Percentiles rank a stretch among this genome's conserved stretches.
Conservation (phyloP, 1,140 invertebrate species). For the Atta cephalotes region DNA sequence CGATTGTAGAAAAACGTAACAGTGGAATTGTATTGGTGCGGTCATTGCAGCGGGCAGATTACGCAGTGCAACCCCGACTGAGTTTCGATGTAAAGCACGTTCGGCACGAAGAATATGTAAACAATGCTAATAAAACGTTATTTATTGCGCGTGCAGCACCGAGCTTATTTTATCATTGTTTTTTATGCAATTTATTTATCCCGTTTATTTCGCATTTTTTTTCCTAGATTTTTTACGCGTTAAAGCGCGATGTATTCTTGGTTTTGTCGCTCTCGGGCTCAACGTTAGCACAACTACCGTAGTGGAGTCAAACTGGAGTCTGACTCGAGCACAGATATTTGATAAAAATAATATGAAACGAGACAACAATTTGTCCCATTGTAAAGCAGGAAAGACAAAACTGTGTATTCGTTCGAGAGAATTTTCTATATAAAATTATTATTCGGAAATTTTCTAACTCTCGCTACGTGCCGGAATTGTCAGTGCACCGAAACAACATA, state of each 20-base stretch:
- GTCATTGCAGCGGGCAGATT: conserved; percentile 47
- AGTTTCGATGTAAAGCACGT: conserved; percentile 65
- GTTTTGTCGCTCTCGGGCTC: conserved; percentile 35
- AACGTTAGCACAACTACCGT: not conserved
- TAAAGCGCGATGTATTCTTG: conserved; percentile 56
- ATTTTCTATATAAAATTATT: conserved; percentile 50
- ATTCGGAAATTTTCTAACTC: not conserved
- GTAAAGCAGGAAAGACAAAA: conserved; percentile 3
- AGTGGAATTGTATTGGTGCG: conserved; percentile 41
- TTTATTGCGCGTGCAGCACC: conserved; percentile 56
- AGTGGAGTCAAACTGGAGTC: not conserved
- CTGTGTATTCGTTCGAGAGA: not conserved
- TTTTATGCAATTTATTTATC: conserved; percentile 62
- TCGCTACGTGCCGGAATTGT: not conserved
- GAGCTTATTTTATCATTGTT: conserved; percentile 63
- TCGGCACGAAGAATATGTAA: conserved; percentile 64
- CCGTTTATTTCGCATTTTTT: conserved; percentile 49
- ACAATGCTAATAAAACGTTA: conserved; percentile 65
- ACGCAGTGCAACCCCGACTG: conserved; percentile 23
- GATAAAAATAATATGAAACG: conserved; percentile 50
- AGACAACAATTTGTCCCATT: not conserved
- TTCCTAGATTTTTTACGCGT: not conserved
- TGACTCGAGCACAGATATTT: conserved; percentile 33
- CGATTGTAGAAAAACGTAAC: conserved; percentile 56
- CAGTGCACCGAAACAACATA: not conserved